Percentiles rank a stretch among this genome's conserved stretches.
phyloP scores from a whole-genome alignment of 2,888 invertebrate species.

The Carcina quercana region DNA sequence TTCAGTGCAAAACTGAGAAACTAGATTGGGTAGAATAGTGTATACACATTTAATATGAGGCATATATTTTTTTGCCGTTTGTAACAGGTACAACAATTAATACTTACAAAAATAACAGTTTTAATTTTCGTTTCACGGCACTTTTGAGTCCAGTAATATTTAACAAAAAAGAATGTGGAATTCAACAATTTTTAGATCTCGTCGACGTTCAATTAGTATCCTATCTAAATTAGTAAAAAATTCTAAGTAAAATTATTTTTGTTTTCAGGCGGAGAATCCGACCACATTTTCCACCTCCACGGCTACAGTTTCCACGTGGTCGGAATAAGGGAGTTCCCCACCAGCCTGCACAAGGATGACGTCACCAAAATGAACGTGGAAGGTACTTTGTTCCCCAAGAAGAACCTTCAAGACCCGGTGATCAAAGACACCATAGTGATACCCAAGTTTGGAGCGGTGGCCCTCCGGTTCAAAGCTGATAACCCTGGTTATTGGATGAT shows the following conservation, averaged over 20 bases:
- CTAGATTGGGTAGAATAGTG: too few species aligned
- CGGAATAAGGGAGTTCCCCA: conserved; percentile 71
- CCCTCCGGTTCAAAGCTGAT: conserved; percentile 81
- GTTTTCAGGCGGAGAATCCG: conserved; percentile 74
- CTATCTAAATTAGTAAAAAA: neutral
- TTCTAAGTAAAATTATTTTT: conserved; percentile 14
- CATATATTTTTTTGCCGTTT: too few species aligned
- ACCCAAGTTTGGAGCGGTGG: conserved; percentile 80
- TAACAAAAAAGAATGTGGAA: too few species aligned
- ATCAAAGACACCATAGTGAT: conserved; percentile 84
- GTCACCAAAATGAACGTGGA: conserved; percentile 74
- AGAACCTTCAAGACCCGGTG: conserved; percentile 76
- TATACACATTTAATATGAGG: too few species aligned
- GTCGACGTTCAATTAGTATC: neutral
- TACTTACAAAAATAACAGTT: too few species aligned
- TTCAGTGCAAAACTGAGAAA: too few species aligned
- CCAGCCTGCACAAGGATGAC: conserved; percentile 61
- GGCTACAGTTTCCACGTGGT: conserved; percentile 83
- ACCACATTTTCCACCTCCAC: conserved; percentile 84
- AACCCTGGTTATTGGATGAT: conserved; percentile 90
- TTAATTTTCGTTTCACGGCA: too few species aligned
- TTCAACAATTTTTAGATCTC: too few species aligned
- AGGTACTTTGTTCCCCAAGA: conserved; percentile 64
- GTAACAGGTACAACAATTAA: too few species aligned
- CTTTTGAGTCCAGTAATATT: too few species aligned